A percentile compares a stretch with the other conserved stretches of the same genome.
phyloP scores from a whole-genome alignment of 2,797 vertebrate species.

The Xiphorhynchus erythropygius region DNA sequence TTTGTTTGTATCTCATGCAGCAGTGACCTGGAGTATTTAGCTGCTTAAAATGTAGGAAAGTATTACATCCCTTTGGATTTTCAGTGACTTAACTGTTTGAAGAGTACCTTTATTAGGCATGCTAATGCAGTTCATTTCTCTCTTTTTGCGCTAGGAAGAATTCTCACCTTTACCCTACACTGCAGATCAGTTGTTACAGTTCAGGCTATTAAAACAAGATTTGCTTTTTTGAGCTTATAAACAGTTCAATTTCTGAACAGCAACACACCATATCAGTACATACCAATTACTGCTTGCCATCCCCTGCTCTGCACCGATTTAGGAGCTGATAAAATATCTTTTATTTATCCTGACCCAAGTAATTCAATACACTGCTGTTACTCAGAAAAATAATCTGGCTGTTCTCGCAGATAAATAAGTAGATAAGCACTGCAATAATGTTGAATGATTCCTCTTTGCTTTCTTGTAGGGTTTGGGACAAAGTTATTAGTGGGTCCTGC shows the following conservation, averaged over 20 bases:
- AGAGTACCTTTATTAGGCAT: background rate
- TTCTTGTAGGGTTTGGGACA: conserved; percentile 92
- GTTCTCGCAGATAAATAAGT: background rate
- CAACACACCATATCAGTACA: background rate
- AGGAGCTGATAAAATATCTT: background rate
- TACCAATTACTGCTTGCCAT: background rate
- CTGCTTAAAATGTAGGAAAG: background rate
- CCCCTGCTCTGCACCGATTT: background rate
- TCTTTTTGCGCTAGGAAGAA: background rate
- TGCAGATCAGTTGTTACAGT: background rate
- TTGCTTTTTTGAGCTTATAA: background rate
- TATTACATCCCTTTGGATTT: background rate
- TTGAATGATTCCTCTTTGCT: background rate
- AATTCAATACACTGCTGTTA: background rate
- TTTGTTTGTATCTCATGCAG: background rate
- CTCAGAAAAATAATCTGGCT: background rate
- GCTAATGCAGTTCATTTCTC: background rate
- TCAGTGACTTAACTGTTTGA: background rate
- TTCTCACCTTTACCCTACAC: background rate
- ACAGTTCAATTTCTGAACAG: background rate
- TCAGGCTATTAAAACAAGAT: background rate
- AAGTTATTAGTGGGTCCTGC: conserved; percentile 96
- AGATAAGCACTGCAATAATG: background rate
- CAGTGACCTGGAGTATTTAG: background rate
- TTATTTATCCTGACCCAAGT: background rate